Conservation (phyloP, 2,797 vertebrate genomes). For the Neosilurus hyrtlii region DNA sequence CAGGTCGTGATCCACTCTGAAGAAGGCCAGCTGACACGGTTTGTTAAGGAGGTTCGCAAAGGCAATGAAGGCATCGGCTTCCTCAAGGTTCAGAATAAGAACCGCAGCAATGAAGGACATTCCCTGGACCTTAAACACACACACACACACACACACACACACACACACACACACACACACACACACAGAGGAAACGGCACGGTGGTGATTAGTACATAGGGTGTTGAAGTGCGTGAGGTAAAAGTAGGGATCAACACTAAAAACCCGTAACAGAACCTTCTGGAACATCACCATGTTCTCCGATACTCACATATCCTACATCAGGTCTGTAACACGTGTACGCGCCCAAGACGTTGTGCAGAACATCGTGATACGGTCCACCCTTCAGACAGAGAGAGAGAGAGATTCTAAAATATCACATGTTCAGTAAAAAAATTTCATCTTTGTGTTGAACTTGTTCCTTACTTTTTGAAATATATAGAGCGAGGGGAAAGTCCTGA, state of each 20-base stretch:
- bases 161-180: slow-evolving; percentile 22
- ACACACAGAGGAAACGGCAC: slow-evolving; percentile 12
- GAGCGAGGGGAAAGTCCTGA: slow-evolving; percentile 95
- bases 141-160: slow-evolving; percentile 19
- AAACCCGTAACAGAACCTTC: background rate
- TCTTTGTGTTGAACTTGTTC: background rate
- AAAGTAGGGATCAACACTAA: background rate
- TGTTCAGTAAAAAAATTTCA: background rate
- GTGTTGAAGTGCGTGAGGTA: background rate
- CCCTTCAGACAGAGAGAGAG: slow-evolving; percentile 71
- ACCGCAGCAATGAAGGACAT: slow-evolving; percentile 99
- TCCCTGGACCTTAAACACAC: slow-evolving; percentile 84
- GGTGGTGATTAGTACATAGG: background rate
- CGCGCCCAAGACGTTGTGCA: slow-evolving; percentile 93
- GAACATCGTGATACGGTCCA: slow-evolving; percentile 94
- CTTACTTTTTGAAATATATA: slow-evolving; percentile 98
- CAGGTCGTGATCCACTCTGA: slow-evolving; percentile 96
- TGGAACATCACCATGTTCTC: background rate
- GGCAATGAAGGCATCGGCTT: slow-evolving; percentile 95
- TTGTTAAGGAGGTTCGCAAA: slow-evolving; percentile 98
- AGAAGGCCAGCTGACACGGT: slow-evolving; percentile 97
- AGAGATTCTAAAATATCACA: background rate
- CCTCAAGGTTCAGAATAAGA: slow-evolving; percentile 94
- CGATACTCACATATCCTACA: slow-evolving; percentile 89
- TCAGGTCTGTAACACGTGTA: slow-evolving; percentile 98